phyloP scores from a whole-genome alignment of 2,888 invertebrate species.

The Leptopilina myrica region DNA sequence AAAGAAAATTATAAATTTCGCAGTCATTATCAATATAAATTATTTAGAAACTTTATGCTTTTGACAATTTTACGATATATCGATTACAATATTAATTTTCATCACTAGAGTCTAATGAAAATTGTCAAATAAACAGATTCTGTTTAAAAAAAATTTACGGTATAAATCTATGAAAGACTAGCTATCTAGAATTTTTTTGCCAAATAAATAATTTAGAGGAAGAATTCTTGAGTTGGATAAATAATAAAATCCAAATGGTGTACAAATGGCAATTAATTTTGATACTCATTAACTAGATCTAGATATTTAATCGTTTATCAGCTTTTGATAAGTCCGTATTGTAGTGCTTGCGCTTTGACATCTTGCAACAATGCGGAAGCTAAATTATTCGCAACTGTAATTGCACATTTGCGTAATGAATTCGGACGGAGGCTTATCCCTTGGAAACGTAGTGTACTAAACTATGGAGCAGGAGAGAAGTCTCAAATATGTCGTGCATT shows the following conservation, averaged over 20 bases:
- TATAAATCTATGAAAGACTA: no score
- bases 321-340: slow-evolving; percentile 21
- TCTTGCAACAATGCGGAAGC: slow-evolving; percentile 34
- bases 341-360: slow-evolving; percentile 22
- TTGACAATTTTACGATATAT: no score
- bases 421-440: slow-evolving; percentile 39
- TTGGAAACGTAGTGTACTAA: slow-evolving; percentile 20
- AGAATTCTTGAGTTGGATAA: no score
- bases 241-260: neutral
- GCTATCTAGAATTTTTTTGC: no score
- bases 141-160: no score
- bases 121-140: no score
- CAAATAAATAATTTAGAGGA: no score
- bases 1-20: neutral
- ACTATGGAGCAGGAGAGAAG: slow-evolving; percentile 18
- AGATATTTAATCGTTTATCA: slow-evolving; percentile 29
- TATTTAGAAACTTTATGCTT: no score
- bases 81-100: no score
- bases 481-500: neutral
- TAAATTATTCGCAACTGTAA: slow-evolving; percentile 52
- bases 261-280: neutral
- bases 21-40: no score
- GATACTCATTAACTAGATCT: neutral
- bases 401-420: slow-evolving; percentile 55
- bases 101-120: no score